These are phyloP conservation scores for Papilio glaucus DNA, from an alignment of 1,140 invertebrate species.

Conservation along the genomic window DNA sequence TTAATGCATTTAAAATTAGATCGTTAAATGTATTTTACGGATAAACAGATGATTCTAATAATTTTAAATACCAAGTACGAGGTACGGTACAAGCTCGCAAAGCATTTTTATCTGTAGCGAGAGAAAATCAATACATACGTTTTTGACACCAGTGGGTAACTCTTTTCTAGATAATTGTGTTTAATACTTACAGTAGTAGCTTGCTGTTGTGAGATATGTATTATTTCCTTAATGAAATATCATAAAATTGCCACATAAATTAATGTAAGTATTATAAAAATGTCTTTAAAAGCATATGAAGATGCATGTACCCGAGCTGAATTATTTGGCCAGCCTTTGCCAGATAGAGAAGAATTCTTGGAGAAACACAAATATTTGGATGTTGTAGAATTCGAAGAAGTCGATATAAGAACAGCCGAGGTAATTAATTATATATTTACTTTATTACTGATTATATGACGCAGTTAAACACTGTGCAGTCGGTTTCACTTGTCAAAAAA, in stretches of 20 bases:
- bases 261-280: conserved; percentile 50
- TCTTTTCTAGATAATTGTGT: background rate
- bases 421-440: conserved; percentile 52
- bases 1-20: too few species aligned
- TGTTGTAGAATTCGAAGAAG: conserved; percentile 76
- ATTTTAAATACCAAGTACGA: background rate
- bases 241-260: conserved; percentile 22
- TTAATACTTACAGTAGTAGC: conserved; percentile 1
- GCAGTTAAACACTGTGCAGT: background rate
- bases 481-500: too few species aligned
- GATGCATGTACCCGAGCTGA: conserved; percentile 90
- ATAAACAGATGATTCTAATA: too few species aligned
- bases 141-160: conserved; percentile 20
- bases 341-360: conserved; percentile 86
- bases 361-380: conserved; percentile 80
- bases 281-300: conserved; percentile 86
- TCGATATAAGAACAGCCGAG: conserved; percentile 82
- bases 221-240: conserved; percentile 34
- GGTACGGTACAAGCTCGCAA: too few species aligned
- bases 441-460: background rate
- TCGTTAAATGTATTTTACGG: too few species aligned
- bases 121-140: conserved; percentile 32
- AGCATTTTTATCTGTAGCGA: conserved; percentile 1
- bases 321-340: conserved; percentile 87
- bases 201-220: conserved; percentile 38